phyloP scores from a whole-genome alignment of 2,888 invertebrate genomes.

The Rotaria macrura region DNA sequence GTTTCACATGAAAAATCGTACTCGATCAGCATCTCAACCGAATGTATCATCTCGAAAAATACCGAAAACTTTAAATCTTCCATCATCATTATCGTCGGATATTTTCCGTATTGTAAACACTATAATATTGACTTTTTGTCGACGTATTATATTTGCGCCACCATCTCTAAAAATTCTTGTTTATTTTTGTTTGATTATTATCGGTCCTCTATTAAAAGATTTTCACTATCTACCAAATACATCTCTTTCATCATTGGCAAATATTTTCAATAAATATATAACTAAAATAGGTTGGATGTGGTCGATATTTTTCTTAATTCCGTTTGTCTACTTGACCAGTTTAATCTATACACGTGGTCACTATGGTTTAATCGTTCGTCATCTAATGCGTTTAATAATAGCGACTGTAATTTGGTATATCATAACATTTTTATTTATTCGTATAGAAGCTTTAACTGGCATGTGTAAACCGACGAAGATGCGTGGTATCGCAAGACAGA shows the following conservation, averaged over 20 bases:
- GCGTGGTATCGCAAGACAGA: neutral
- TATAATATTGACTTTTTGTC: neutral
- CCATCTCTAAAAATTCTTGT: conserved; percentile 66
- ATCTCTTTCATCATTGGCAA: conserved; percentile 72
- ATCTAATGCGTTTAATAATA: conserved; percentile 63
- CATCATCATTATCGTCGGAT: neutral
- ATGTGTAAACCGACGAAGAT: conserved; percentile 39
- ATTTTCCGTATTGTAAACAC: neutral
- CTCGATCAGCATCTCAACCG: neutral
- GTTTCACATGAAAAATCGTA: neutral
- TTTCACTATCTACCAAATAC: conserved; percentile 66
- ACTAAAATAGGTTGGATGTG: conserved; percentile 96
- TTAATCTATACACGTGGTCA: conserved; percentile 74
- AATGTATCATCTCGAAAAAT: neutral
- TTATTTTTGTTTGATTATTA: conserved; percentile 70
- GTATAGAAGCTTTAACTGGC: conserved; percentile 60
- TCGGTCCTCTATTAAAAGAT: conserved; percentile 73
- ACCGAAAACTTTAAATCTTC: neutral
- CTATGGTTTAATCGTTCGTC: conserved; percentile 57
- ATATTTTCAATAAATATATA: conserved; percentile 79
- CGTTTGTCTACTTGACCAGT: conserved; percentile 70
- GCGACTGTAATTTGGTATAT: conserved; percentile 78
- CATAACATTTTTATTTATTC: conserved; percentile 70
- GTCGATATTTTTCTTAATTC: conserved; percentile 68
- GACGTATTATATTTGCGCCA: conserved; percentile 26